A percentile compares a stretch with the other conserved stretches of the same genome.
These are phyloP conservation scores for Hemithea aestivaria DNA, from an alignment of 2,888 invertebrate species.

Conservation along the genomic window DNA sequence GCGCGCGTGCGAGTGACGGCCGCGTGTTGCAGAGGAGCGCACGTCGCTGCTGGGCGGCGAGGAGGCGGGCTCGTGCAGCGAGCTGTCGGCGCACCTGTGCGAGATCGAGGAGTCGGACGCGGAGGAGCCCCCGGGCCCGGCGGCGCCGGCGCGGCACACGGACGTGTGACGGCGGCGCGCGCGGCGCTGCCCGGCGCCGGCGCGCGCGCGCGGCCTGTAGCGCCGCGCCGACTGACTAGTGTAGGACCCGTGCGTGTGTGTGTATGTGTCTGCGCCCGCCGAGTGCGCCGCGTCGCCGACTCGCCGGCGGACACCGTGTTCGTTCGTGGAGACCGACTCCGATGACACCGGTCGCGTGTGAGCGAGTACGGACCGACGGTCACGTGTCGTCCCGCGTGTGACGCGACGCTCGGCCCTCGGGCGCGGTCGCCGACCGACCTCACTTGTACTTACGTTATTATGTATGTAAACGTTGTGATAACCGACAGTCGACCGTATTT, in stretches of 20 bases:
- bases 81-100: conserved; percentile 92
- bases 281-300: background rate
- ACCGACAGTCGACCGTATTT: no score
- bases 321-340: no score
- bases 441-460: no score
- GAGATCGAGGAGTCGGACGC: conserved; percentile 95
- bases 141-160: conserved; percentile 43
- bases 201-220: conserved; percentile 19
- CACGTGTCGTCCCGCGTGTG: no score
- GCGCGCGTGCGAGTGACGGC: background rate
- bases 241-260: background rate
- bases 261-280: background rate
- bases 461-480: no score
- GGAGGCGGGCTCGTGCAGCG: conserved; percentile 84
- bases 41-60: conserved; percentile 85
- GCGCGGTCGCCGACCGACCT: no score
- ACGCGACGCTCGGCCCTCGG: no score
- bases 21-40: conserved; percentile 81
- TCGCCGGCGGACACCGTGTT: no score
- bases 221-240: conserved; percentile 11
- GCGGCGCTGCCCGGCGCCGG: conserved; percentile 17
- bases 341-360: no score
- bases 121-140: conserved; percentile 55
- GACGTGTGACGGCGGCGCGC: conserved; percentile 64
- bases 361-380: no score